Percentiles rank a stretch among this genome's conserved stretches.
These are phyloP conservation scores for Macaria liturata DNA, from an alignment of 2,888 invertebrate genomes.

Conservation along the genomic window DNA sequence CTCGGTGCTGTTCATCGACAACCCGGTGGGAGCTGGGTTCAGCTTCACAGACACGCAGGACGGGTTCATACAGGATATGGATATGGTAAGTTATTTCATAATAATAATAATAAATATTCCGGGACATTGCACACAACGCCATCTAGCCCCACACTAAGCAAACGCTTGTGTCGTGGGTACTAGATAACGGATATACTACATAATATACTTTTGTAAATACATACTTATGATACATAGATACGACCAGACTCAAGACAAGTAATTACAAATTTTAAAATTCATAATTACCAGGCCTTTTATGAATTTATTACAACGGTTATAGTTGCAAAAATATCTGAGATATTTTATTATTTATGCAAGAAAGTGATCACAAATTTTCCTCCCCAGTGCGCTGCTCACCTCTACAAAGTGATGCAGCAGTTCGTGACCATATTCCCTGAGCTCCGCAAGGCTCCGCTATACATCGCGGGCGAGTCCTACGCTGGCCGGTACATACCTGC, in stretches of 20 bases:
- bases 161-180: too few species aligned
- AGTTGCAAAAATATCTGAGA: too few species aligned
- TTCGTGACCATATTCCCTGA: conserved; percentile 84
- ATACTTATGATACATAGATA: too few species aligned
- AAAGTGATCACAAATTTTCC: conserved; percentile 4
- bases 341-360: too few species aligned
- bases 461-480: conserved; percentile 85
- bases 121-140: too few species aligned
- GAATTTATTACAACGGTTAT: too few species aligned
- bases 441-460: conserved; percentile 79
- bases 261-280: too few species aligned
- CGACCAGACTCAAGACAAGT: too few species aligned
- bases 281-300: too few species aligned
- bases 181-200: too few species aligned
- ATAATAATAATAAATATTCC: background rate
- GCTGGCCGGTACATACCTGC: conserved; percentile 82
- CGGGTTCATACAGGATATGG: conserved; percentile 82
- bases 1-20: conserved; percentile 85
- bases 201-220: too few species aligned
- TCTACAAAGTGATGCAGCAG: conserved; percentile 78
- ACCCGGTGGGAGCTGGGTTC: conserved; percentile 85
- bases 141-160: too few species aligned
- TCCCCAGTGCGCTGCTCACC: conserved; percentile 69
- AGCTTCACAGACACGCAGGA: conserved; percentile 82
- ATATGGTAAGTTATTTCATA: conserved; percentile 68